Evolutionary conservation across 2,888 invertebrate genomes (phyloP).

Genomic region (Auanema sp.): DNA sequence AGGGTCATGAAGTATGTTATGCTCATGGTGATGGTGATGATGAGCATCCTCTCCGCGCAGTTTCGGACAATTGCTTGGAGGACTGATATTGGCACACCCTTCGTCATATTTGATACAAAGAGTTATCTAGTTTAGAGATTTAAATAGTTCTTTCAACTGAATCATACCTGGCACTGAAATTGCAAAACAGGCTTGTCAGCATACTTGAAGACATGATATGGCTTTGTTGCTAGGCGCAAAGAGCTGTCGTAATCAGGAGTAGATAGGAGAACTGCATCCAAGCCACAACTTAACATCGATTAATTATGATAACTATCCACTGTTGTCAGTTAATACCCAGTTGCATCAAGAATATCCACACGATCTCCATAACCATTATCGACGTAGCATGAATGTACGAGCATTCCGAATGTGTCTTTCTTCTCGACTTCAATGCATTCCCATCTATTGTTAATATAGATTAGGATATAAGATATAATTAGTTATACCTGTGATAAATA

Average conservation of each 20-base stretch:
- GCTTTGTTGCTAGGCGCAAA: slow-evolving; percentile 59
- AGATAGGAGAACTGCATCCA: slow-evolving; percentile 58
- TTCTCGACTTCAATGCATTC: slow-evolving; percentile 57
- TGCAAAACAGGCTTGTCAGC: slow-evolving; percentile 62
- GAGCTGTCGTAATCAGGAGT: slow-evolving; percentile 60
- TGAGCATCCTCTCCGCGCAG: slow-evolving; percentile 36
- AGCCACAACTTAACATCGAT: slow-evolving; percentile 47
- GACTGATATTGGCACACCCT: slow-evolving; percentile 61
- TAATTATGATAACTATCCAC: not conserved
- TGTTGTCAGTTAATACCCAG: slow-evolving; percentile 38
- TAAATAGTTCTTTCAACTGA: not conserved
- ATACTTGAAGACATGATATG: slow-evolving; percentile 64
- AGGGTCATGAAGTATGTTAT: slow-evolving; percentile 21
- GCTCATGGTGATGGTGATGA: slow-evolving; percentile 41
- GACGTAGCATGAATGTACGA: slow-evolving; percentile 63
- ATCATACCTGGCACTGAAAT: slow-evolving; percentile 61
- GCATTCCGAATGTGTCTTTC: slow-evolving; percentile 63
- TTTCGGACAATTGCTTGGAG: slow-evolving; percentile 57
- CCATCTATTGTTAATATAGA: slow-evolving; percentile 46
- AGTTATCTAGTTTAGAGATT: slow-evolving; percentile 37
- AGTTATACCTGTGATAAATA: slow-evolving; percentile 36
- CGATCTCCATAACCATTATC: slow-evolving; percentile 62
- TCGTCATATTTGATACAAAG: slow-evolving; percentile 62
- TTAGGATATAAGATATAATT: slow-evolving; percentile 1
- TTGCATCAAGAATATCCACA: slow-evolving; percentile 57